phyloP scores from a whole-genome alignment of 2,888 invertebrate species.

The Athripsodes cinereus region DNA sequence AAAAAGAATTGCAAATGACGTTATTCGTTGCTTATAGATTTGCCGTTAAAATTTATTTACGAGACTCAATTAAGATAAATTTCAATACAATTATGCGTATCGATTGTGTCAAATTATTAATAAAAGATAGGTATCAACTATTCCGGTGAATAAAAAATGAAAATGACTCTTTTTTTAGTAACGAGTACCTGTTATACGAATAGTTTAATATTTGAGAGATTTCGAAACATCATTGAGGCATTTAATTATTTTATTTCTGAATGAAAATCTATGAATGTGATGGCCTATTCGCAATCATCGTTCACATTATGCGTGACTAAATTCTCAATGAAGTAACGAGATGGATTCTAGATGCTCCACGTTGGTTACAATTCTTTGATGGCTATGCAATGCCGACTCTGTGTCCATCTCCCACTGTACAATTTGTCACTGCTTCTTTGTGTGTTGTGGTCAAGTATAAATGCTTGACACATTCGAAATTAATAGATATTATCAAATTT shows the following conservation, averaged over 20 bases:
- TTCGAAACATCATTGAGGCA: constrained; percentile 15
- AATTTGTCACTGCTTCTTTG: background rate
- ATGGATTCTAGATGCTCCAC: constrained; percentile 15
- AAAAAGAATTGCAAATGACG: too few species aligned
- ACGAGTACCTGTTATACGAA: background rate
- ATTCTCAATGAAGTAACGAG: constrained; percentile 14
- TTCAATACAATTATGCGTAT: too few species aligned
- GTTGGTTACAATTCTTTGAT: constrained; percentile 13
- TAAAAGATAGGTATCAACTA: too few species aligned
- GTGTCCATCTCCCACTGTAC: background rate
- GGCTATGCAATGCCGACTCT: constrained; percentile 12
- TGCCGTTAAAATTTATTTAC: too few species aligned
- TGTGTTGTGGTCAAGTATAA: too few species aligned
- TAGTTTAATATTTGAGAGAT: background rate
- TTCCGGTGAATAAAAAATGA: background rate
- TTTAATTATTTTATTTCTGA: constrained; percentile 18
- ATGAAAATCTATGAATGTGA: constrained; percentile 13
- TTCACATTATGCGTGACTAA: constrained; percentile 15
- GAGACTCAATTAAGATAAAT: too few species aligned
- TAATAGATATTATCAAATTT: too few species aligned
- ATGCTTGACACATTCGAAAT: too few species aligned
- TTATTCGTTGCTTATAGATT: too few species aligned
- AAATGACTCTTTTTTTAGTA: background rate
- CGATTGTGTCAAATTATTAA: too few species aligned
- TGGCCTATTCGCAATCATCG: constrained; percentile 21